Conservation (phyloP, 1,140 invertebrate genomes). For the Drosophila equinoxialis region DNA sequence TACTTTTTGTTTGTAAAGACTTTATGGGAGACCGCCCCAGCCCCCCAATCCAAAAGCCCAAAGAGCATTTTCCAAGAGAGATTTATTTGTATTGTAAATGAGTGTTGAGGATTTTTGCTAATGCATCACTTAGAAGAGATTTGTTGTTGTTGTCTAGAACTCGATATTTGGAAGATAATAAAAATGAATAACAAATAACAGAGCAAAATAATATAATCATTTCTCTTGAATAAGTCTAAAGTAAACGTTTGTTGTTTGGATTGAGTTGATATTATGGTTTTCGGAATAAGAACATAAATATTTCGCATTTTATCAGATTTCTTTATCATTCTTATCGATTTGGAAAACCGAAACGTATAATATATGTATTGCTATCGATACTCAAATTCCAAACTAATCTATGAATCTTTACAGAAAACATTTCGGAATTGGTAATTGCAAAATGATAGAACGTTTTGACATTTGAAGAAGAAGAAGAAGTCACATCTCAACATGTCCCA, state of each 20-base stretch:
- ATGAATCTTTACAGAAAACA: no score
- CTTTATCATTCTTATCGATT: no score
- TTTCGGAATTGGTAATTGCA: background rate
- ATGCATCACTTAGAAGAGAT: background rate
- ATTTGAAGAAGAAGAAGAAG: no score
- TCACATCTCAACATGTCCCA: background rate
- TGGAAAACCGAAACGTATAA: no score
- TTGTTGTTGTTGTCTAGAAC: background rate
- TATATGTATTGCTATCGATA: no score
- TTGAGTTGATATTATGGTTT: no score
- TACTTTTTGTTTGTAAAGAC: constrained; percentile 2
- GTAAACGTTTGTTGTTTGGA: background rate
- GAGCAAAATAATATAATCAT: background rate
- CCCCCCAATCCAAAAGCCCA: background rate
- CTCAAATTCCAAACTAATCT: no score
- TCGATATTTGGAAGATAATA: constrained; percentile 1
- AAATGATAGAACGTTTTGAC: background rate
- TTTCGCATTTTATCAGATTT: no score
- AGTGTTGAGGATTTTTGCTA: background rate
- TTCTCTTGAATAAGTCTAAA: background rate
- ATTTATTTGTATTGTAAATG: background rate
- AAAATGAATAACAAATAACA: background rate
- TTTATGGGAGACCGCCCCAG: background rate
- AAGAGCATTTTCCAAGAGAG: background rate
- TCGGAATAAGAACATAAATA: no score